Conservation (phyloP, 2,797 vertebrate species). For the Leptoclinus maculatus region DNA sequence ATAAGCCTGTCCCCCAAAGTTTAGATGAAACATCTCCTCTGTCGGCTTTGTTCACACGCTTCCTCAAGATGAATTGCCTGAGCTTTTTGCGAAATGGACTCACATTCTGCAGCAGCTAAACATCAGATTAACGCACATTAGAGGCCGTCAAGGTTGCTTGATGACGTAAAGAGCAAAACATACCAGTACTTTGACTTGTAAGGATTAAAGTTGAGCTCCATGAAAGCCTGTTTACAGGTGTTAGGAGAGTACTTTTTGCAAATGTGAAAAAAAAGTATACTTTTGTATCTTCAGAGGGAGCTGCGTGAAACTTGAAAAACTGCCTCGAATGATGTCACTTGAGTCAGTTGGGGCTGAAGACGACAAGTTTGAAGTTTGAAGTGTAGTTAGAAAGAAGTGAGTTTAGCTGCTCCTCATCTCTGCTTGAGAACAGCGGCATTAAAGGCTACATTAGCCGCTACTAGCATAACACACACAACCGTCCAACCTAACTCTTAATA, state of each 20-base stretch:
- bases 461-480: background rate
- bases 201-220: background rate
- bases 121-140: constrained; percentile 34
- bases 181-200: background rate
- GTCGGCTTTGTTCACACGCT: constrained; percentile 1
- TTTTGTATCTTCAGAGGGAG: background rate
- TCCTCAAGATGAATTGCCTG: background rate
- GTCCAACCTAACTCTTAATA: background rate
- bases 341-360: background rate
- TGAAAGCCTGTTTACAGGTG: background rate
- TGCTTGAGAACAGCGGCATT: background rate
- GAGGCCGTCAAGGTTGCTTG: constrained; percentile 21
- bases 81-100: constrained; percentile 20
- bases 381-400: background rate
- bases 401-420: background rate
- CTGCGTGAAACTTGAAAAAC: background rate
- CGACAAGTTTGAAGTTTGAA: background rate
- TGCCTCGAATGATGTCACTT: background rate
- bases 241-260: background rate
- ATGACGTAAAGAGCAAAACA: background rate
- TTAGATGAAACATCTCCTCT: background rate
- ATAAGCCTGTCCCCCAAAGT: background rate
- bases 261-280: background rate
- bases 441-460: background rate
- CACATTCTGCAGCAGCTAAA: constrained; percentile 13